Base-by-base conservation (phyloP, 2,888 invertebrate genomes). In the Dendrolimus pini region DNA sequence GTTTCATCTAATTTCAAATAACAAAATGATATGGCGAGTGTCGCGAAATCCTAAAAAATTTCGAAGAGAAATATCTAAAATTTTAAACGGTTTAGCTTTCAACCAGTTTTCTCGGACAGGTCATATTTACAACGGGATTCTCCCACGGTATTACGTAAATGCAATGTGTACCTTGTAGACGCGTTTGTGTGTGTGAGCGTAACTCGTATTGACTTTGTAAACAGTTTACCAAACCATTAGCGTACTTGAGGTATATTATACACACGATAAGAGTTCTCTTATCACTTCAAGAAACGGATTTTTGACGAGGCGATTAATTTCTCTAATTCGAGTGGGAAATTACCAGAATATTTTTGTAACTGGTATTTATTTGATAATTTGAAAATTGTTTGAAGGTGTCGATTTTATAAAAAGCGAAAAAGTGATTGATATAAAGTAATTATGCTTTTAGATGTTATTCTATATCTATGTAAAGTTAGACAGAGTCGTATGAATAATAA, bases 121-220 rank as follows among this genome's bases (percentile, higher is more conserved):
- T 68, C 66, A 69, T 68, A 67, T 70, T 65, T 62, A 68, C 65
- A 14, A 41, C 58, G 63, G 58, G 61, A 54, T 58, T 65, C 66
- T 80, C 81, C 73, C 80, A 83, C 82, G 80, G 65, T 73, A 56
- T 80, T 80, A 65, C 69, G 71, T 74, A 80, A 79, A 64, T 60
- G 55, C 57, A 47, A 12, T 47, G 47, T 47, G 47, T 47, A 12
- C 47, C 12, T 47, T 47, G 47, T 10, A 47, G 9, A 12, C 47
- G 47, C 3, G 47, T 47, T 9, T 47, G 47, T 47, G 9, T 12
- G 30, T 30, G 30, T 30, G 30, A 30, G 30, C 30, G 30, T 30
- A 30, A 47, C 12, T 47, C 9, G 12, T 47, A 7, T 52, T 56
- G n/a, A 14, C 56, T 12, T 9, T 54, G 18, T 14, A 14, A 9